phyloP scores from a whole-genome alignment of 2,113 vertebrate species.

The Poecile atricapillus region DNA sequence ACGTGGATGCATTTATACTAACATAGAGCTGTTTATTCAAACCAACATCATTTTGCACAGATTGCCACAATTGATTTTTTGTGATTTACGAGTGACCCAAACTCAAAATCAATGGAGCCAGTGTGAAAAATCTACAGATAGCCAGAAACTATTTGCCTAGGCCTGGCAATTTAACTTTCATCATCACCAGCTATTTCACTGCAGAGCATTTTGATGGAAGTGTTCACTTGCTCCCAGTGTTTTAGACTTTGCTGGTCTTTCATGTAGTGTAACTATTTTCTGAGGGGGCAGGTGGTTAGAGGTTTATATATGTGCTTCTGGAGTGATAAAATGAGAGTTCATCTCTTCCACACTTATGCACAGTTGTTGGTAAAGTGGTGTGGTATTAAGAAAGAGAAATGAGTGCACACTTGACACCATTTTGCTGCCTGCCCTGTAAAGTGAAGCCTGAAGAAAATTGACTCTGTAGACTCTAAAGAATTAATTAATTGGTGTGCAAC shows the following conservation, averaged over 20 bases:
- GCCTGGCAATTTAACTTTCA: neutral
- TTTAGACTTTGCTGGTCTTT: neutral
- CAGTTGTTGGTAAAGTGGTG: neutral
- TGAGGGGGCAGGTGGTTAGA: neutral
- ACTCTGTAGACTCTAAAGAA: neutral
- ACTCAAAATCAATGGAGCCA: neutral
- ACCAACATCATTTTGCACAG: neutral
- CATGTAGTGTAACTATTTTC: neutral
- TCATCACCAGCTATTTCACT: neutral
- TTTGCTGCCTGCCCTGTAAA: neutral
- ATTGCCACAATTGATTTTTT: constrained; percentile 22
- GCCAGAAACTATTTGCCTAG: neutral
- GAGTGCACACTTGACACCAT: neutral
- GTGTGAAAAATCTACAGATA: neutral
- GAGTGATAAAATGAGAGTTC: neutral
- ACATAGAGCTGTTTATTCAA: neutral
- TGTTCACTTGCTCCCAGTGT: neutral
- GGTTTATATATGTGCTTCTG: neutral
- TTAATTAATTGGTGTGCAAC: neutral
- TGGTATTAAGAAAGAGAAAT: neutral
- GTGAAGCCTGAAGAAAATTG: neutral
- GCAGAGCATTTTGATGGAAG: neutral
- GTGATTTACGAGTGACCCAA: neutral
- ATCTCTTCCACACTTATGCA: neutral
- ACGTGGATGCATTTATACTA: neutral